These are phyloP conservation scores for Rhogogaster chlorosoma DNA, from an alignment of 2,888 invertebrate genomes.

Conservation along the genomic window DNA sequence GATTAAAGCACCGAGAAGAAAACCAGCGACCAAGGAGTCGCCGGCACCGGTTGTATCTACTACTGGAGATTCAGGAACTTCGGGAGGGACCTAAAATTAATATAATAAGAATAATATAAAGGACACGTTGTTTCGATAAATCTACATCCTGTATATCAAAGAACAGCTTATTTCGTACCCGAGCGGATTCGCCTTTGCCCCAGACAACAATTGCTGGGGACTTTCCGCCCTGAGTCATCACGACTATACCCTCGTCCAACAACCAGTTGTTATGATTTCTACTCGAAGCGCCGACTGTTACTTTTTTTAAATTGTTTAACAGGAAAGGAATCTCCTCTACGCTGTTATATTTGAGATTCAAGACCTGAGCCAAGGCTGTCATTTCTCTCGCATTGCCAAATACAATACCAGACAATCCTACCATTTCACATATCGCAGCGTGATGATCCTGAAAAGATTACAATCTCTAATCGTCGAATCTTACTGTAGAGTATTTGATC, in stretches of 20 bases:
- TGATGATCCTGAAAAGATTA: conserved; percentile 66
- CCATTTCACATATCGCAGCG: conserved; percentile 71
- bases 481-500: conserved; percentile 13
- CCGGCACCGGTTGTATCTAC: conserved; percentile 77
- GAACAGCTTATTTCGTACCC: conserved; percentile 59
- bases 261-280: conserved; percentile 67
- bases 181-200: conserved; percentile 69
- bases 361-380: conserved; percentile 69
- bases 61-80: conserved; percentile 64
- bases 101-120: background rate
- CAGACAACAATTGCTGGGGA: conserved; percentile 72
- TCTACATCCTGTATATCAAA: background rate
- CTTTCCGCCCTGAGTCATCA: conserved; percentile 72
- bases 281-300: conserved; percentile 68
- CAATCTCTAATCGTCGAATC: background rate
- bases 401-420: conserved; percentile 71
- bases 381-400: conserved; percentile 73
- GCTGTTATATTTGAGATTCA: conserved; percentile 68
- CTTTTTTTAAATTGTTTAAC: conserved; percentile 70
- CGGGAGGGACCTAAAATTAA: conserved; percentile 64
- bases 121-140: background rate
- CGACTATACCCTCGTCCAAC: conserved; percentile 67
- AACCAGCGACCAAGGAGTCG: conserved; percentile 76
- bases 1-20: conserved; percentile 72
- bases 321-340: conserved; percentile 71